Evolutionary conservation across 2,113 vertebrate species (phyloP).

Genomic region (Syngnathus floridae): DNA sequence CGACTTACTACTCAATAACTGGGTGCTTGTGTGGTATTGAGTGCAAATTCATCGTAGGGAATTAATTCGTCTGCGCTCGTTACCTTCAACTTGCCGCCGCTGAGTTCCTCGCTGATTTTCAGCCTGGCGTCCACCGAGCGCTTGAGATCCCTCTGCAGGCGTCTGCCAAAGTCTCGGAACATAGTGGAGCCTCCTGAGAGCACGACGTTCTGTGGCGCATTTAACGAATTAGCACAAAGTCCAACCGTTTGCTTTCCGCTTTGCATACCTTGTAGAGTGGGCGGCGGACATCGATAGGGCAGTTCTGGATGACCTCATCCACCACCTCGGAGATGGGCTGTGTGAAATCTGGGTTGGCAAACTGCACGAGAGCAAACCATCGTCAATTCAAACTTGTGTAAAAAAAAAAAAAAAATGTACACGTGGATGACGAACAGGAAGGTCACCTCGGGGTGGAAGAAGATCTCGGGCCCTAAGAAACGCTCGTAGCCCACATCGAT

Average conservation of each 20-base stretch:
- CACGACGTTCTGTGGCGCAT: constrained; percentile 74
- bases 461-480: constrained; percentile 96
- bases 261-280: constrained; percentile 90
- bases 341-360: constrained; percentile 97
- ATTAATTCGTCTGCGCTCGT: background rate
- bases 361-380: constrained; percentile 62
- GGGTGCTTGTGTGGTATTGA: too few relatives aligned
- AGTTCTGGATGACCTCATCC: constrained; percentile 99
- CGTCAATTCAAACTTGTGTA: background rate
- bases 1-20: too few relatives aligned
- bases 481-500: constrained; percentile 97
- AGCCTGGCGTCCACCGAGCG: constrained; percentile 91
- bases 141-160: constrained; percentile 94
- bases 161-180: constrained; percentile 97
- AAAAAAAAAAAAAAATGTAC: background rate
- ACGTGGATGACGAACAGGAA: background rate
- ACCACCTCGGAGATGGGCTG: constrained; percentile 99
- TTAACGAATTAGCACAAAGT: background rate
- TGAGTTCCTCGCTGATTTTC: constrained; percentile 95
- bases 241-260: too few relatives aligned
- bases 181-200: constrained; percentile 98
- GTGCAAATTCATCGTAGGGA: background rate
- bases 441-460: constrained; percentile 95
- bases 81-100: constrained; percentile 94
- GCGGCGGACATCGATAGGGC: constrained; percentile 94